Percentiles rank a stretch among this genome's conserved stretches.
Conservation (phyloP, 2,113 vertebrate species). For the Marmota flaviventris region DNA sequence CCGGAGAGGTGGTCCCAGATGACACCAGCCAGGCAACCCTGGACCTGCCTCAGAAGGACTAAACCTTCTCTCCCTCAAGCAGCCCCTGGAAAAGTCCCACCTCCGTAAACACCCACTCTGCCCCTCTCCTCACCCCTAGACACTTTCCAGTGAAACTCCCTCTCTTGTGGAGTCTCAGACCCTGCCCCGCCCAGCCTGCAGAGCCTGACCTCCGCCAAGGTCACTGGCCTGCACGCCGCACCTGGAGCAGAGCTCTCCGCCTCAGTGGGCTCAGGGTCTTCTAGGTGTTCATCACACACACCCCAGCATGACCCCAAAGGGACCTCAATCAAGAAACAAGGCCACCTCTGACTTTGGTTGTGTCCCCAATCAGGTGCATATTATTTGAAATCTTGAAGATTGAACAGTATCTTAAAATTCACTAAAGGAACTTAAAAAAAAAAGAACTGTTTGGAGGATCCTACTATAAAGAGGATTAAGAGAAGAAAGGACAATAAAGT, state of each 20-base stretch:
- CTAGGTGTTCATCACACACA: accelerated
- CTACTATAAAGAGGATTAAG: background rate
- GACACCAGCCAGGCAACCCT: background rate
- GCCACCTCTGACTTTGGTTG: background rate
- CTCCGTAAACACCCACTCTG: accelerated
- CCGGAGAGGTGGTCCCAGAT: background rate
- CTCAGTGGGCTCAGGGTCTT: accelerated
- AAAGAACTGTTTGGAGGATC: background rate
- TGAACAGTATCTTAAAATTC: background rate
- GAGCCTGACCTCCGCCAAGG: constrained; percentile 75
- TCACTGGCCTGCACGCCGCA: background rate
- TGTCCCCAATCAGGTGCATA: background rate
- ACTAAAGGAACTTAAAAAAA: background rate
- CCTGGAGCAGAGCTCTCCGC: accelerated
- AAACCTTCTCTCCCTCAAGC: no score
- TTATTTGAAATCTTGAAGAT: background rate
- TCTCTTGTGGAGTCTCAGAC: background rate
- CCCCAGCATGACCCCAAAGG: background rate
- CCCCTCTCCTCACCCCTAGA: no score
- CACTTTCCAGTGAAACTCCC: background rate
- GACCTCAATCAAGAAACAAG: background rate
- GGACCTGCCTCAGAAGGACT: background rate
- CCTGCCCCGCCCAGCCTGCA: background rate
- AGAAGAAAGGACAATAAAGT: background rate
- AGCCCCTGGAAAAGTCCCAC: no score